Base-by-base conservation (phyloP, 2,797 vertebrate genomes). In the Peromyscus nudipes region DNA sequence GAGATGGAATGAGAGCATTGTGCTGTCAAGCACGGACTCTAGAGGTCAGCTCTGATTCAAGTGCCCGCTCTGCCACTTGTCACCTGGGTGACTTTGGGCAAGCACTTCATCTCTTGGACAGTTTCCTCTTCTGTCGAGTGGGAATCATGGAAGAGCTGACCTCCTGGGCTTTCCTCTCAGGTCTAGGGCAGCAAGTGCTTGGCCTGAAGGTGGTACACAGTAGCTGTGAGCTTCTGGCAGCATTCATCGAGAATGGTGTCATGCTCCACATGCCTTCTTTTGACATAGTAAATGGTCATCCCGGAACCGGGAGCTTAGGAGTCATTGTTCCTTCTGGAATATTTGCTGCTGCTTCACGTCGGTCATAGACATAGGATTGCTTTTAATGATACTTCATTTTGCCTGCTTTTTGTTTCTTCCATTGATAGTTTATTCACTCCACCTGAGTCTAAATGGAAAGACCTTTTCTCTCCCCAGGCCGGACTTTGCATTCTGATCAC, bases 1-100 rank as follows among this genome's bases (percentile, higher is more conserved):
- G 85, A 43, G 69, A 69, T 21, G 5, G 13, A 1, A 16, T 31
- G 9, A 46, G 23, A 43, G 52, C 37, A 0, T 0, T 0, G 3
- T 25, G 62, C 40, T 17, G 17, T 0, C 13, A 55, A 4, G 19
- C 71, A 10, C 29, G 3, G 49, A 23, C 80, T 52, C 27, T 55
- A 27, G 91, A 16, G 17, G 3, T 19, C 25, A 10, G 43, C 16
- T 9, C 46, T 29, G 77, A 14, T 43, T 34, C 60, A 34, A 1
- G 43, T 2, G 67, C 62, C 77, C 8, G 19, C 21, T 8, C 81
- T 75, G 40, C 79, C 29, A 0, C 69, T 12, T 0, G 10, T 2
- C 2, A 2, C 31, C 81, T 40, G 14, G 43, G 77, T 77, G 87
- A 57, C 62, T 52, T 16, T 0, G 7, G 87, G 65, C 60, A 55